Conservation (phyloP, 2,888 invertebrate species). For the Neoascia interrupta region DNA sequence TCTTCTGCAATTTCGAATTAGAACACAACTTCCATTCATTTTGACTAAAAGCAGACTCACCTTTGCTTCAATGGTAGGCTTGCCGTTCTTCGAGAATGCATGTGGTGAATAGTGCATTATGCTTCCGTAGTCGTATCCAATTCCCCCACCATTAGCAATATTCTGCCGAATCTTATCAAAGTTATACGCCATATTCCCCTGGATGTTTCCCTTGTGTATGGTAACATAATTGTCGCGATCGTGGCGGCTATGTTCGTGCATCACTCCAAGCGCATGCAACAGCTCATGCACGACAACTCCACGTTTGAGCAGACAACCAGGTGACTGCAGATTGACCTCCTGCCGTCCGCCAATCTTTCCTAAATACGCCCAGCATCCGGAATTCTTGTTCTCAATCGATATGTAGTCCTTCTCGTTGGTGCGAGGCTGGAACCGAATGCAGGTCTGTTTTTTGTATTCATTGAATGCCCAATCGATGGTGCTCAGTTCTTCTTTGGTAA, state of each 20-base stretch:
- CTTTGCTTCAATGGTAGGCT: constrained; percentile 86
- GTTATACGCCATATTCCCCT: constrained; percentile 83
- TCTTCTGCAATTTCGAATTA: constrained; percentile 1
- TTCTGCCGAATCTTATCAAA: constrained; percentile 84
- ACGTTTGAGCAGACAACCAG: constrained; percentile 85
- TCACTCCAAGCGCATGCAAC: constrained; percentile 89
- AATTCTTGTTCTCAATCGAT: constrained; percentile 83
- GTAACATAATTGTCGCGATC: constrained; percentile 86
- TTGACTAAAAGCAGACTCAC: too few species aligned
- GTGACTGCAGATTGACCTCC: constrained; percentile 87
- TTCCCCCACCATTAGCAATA: constrained; percentile 83
- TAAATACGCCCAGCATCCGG: constrained; percentile 91
- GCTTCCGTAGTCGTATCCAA: constrained; percentile 88
- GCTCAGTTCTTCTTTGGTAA: constrained; percentile 82
- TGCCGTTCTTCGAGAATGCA: constrained; percentile 87
- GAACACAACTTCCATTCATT: too few species aligned
- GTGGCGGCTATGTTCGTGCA: constrained; percentile 90
- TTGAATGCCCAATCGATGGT: constrained; percentile 86
- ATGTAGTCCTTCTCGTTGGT: constrained; percentile 85
- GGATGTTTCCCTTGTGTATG: constrained; percentile 86
- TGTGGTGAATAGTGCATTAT: constrained; percentile 91
- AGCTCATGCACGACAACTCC: constrained; percentile 90
- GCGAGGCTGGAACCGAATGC: constrained; percentile 86
- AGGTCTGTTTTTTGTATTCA: constrained; percentile 88
- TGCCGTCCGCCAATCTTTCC: constrained; percentile 84